Evolutionary conservation across 2,113 vertebrate genomes (phyloP).

Genomic region (Actenoides lindsayi): DNA sequence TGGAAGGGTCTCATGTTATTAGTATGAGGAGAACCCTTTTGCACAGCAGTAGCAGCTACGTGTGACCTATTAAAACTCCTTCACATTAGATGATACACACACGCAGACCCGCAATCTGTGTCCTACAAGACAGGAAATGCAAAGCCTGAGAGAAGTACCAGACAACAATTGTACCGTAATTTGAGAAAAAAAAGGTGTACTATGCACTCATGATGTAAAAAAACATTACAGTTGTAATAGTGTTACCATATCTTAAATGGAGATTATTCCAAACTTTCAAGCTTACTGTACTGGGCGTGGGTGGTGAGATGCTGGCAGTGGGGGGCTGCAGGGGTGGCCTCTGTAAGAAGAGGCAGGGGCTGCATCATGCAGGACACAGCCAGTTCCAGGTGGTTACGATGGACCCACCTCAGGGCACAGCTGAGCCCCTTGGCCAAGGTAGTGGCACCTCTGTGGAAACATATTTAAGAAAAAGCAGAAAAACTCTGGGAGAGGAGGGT

Average conservation of each 20-base stretch:
- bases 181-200: not conserved
- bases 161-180: too few relatives aligned
- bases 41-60: not conserved
- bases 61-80: not conserved
- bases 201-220: not conserved
- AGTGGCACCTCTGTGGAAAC: not conserved
- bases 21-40: not conserved
- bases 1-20: not conserved
- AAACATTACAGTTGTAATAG: not conserved
- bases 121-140: not conserved
- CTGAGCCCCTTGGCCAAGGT: not conserved
- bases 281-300: not conserved
- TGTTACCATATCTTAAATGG: not conserved
- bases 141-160: not conserved
- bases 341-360: accelerated
- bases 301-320: accelerated
- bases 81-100: not conserved
- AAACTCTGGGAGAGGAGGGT: not conserved
- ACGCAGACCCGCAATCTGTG: not conserved
- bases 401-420: accelerated
- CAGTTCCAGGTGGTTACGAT: accelerated
- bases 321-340: accelerated
- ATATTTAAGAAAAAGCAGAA: not conserved
- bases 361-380: accelerated
- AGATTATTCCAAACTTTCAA: not conserved